Base-by-base conservation (phyloP, 2,888 invertebrate species). In the Junonia oenone region DNA sequence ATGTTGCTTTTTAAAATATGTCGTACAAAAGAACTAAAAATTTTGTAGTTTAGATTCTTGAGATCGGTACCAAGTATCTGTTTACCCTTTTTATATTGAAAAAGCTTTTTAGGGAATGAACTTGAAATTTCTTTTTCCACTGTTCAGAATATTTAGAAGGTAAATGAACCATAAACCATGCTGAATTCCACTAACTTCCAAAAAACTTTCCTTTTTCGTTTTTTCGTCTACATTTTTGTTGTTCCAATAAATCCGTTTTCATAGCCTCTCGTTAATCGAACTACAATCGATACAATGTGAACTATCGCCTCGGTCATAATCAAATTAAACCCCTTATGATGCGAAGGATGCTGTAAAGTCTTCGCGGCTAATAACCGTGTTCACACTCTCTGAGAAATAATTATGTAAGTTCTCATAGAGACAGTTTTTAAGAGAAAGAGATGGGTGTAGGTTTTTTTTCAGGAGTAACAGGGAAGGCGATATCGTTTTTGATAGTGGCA, bases 341-440 rank as follows among this genome's bases (percentile, higher is more conserved):
- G 66, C 65, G 63, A 62, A 61, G 60, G 63, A 63, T 56, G 66
- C 64, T 71, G 76, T 80, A 78, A 79, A 78, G 69, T 66, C 72
- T 71, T 71, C 75, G 63, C 72, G 71, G 66, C 74, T 77, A 76
- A 86, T 85, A 81, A 88, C 79, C 78, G 66, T 72, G 70, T 86
- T 86, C 83, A 86, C 87, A 87, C 85, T 76, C 65, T 62, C 64
- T 69, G 53, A 60, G 63, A 61, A 66, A 79, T 88, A 88, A 88
- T 87, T 86, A 86, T 76, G 47, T 62, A 71, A 73, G 73, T 88
- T 87, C 88, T 86, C 88, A 88, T 79, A 79, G 43, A 40, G 19
- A 40, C n/a, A 43, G 22, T 13, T 43, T 58, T 45, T 49, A 63
- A 62, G 63, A 63, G 62, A 55, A 8, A 15, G 38, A 37, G 55